phyloP scores from a whole-genome alignment of 2,113 vertebrate genomes.

The Prochilodus magdalenae region DNA sequence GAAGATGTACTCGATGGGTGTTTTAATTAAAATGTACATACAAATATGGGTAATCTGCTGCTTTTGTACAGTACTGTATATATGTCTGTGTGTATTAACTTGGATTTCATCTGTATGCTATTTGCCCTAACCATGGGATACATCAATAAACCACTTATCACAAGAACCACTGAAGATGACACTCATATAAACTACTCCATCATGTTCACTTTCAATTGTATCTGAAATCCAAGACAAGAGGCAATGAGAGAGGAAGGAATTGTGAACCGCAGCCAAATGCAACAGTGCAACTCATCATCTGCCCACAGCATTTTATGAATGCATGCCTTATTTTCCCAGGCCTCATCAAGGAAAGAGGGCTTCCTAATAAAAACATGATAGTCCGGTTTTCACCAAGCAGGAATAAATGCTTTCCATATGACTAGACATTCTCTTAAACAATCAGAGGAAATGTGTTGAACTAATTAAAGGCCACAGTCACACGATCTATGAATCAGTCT shows the following conservation, averaged over 20 bases:
- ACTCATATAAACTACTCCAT: not conserved
- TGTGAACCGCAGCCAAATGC: conserved; percentile 34
- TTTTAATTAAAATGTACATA: too few species aligned
- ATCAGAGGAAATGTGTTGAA: not conserved
- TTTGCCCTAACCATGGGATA: not conserved
- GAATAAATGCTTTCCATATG: conserved; percentile 18
- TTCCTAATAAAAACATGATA: conserved; percentile 2
- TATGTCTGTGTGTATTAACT: not conserved
- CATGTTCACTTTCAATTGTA: not conserved
- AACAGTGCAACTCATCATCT: conserved; percentile 20
- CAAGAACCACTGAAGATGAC: not conserved
- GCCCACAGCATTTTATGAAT: conserved; percentile 14
- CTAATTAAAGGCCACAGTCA: not conserved
- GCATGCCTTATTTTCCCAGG: conserved; percentile 2
- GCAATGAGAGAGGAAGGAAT: conserved; percentile 31
- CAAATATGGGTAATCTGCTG: too few species aligned
- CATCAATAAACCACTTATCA: not conserved
- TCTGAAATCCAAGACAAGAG: not conserved
- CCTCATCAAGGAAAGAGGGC: conserved; percentile 4
- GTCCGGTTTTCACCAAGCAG: not conserved
- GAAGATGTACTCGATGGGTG: too few species aligned
- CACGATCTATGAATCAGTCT: conserved; percentile 3
- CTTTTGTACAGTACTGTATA: not conserved
- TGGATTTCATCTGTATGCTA: too few species aligned
- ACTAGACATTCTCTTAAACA: conserved; percentile 6